Percentiles rank a stretch among this genome's conserved stretches.
Evolutionary conservation across 1,140 invertebrate species (phyloP).

Genomic region (Hydropsyche tenuis): DNA sequence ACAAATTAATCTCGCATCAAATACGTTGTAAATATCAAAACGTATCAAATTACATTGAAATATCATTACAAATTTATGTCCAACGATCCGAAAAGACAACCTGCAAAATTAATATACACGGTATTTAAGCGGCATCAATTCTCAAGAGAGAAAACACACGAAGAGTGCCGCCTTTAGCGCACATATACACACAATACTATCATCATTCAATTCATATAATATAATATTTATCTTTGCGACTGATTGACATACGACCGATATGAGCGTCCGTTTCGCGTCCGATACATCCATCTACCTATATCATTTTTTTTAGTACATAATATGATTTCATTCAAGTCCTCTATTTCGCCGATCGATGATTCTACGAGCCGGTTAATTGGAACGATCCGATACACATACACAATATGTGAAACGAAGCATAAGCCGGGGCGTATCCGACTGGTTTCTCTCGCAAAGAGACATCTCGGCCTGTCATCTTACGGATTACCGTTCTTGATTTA

Average conservation of each 20-base stretch:
- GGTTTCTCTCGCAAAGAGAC: constrained; percentile 31
- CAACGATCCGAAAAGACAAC: neutral
- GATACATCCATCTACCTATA: neutral
- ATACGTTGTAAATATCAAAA: neutral
- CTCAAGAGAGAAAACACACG: neutral
- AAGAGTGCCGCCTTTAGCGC: too few species aligned
- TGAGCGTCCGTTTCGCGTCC: neutral
- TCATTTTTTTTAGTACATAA: constrained; percentile 2
- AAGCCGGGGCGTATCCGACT: neutral
- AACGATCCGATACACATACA: neutral
- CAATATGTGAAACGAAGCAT: too few species aligned
- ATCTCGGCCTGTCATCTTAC: constrained; percentile 34
- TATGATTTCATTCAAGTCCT: constrained; percentile 14
- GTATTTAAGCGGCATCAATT: neutral
- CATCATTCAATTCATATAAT: too few species aligned
- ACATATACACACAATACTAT: too few species aligned
- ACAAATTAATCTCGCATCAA: too few species aligned
- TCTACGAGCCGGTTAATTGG: constrained; percentile 13
- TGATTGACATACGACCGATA: constrained; percentile 8
- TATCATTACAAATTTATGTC: constrained; percentile 8
- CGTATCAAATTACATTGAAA: constrained; percentile 14
- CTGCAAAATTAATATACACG: constrained; percentile 5
- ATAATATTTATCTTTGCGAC: neutral
- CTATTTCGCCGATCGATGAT: constrained; percentile 18
- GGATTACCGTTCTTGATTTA: constrained; percentile 34